phyloP scores from a whole-genome alignment of 2,888 invertebrate genomes.

The Pasiphila rectangulata region DNA sequence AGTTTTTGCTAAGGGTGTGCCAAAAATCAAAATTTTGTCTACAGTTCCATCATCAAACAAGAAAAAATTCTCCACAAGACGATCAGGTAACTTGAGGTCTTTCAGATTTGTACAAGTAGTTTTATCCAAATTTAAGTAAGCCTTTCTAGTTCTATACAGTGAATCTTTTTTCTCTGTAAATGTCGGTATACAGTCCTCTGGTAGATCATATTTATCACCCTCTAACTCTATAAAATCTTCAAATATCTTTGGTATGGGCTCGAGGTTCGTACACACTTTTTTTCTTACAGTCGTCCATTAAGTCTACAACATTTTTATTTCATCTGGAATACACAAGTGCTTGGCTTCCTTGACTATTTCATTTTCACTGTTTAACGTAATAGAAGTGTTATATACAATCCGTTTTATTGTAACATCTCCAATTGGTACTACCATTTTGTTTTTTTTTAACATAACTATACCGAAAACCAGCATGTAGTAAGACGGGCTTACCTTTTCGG shows the following conservation, averaged over 20 bases:
- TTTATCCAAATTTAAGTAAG: no score
- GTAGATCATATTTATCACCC: neutral
- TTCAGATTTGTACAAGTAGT: no score
- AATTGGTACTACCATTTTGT: no score
- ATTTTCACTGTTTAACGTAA: neutral
- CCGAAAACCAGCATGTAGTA: constrained; percentile 1
- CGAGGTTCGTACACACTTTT: constrained; percentile 4
- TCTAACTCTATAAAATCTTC: constrained; percentile 2
- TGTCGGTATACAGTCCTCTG: no score
- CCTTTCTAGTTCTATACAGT: no score
- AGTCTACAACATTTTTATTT: neutral
- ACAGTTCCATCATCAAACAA: no score
- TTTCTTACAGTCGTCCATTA: constrained; percentile 4
- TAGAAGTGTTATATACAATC: neutral
- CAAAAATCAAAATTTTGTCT: no score
- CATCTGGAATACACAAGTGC: neutral
- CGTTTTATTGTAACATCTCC: no score
- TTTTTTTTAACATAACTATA: neutral
- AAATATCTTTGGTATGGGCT: neutral
- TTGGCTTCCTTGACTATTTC: neutral
- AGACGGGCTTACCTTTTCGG: constrained; percentile 1
- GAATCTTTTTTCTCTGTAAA: no score
- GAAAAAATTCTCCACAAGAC: no score
- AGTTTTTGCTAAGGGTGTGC: no score
- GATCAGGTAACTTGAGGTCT: no score